Conservation (phyloP, 2,888 invertebrate species). For the Serripes groenlandicus region DNA sequence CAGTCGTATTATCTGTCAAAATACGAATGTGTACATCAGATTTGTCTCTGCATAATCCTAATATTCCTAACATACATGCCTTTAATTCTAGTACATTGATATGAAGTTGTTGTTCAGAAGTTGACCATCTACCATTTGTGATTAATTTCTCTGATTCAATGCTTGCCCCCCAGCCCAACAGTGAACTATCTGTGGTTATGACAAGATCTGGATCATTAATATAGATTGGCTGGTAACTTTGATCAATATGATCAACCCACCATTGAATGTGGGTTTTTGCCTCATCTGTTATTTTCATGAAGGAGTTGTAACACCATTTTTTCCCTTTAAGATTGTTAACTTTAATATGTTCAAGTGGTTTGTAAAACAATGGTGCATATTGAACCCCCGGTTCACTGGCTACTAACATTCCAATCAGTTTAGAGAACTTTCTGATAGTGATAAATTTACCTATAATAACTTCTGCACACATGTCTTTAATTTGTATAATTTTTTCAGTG, state of each 20-base stretch:
- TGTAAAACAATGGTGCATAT: no score
- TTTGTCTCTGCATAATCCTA: constrained; percentile 1
- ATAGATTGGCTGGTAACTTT: neutral
- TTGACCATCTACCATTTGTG: constrained; percentile 19
- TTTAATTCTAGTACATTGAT: constrained; percentile 47
- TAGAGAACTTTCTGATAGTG: no score
- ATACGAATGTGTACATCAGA: constrained; percentile 17
- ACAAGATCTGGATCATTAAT: neutral
- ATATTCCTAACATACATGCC: constrained; percentile 29
- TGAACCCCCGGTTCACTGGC: no score
- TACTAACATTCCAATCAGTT: no score
- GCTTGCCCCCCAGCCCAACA: neutral
- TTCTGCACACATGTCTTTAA: neutral
- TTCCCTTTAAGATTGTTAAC: no score
- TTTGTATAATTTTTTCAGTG: neutral
- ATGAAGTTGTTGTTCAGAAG: constrained; percentile 29
- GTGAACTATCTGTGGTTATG: neutral
- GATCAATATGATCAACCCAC: constrained; percentile 45
- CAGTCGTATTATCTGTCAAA: no score
- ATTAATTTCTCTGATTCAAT: neutral
- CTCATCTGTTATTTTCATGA: neutral
- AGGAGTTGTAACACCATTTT: constrained; percentile 36
- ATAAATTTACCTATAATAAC: neutral
- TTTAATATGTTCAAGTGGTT: no score
- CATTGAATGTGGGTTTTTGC: constrained; percentile 24